Base-by-base conservation (phyloP, 1,140 invertebrate genomes). In the Wasmannia auropunctata region DNA sequence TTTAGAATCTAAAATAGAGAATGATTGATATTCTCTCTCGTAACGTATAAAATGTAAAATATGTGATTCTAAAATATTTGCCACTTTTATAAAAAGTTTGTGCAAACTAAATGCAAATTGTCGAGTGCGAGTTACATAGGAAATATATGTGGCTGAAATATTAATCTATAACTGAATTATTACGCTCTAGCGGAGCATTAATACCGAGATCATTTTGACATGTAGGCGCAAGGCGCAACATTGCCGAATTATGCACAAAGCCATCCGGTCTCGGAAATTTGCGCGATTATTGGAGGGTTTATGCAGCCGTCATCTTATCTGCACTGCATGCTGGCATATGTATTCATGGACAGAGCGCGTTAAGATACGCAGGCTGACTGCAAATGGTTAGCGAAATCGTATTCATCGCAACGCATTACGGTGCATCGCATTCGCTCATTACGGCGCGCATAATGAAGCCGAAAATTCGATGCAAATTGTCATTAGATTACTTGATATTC, bases 281-380 rank as follows among this genome's bases (percentile, higher is more conserved):
- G 79, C 31, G 65, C 67, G 51, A 81, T 80, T 65, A 87, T 76
- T 77, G 58, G 56, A 70, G 77, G 49, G 14, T 89, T 67, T 88
- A 91, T 86, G 80, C 87, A 63, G 77, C 85, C 74, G 10, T 49
- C 72, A 76, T 16, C 81, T 90, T 84, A 90, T 76, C 51, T 87
- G 34, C 43, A n/a, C 49, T 22, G 56, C 28, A 60, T 69, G 74
- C 46, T 31, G 60, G 74, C 90, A 88, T 86, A 90, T 88, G 90
- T 91, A 91, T 91, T 91, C 91, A 91, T 91, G 90, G 77, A 90
- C 80, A 65, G 88, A 46, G 79, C 49, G 43, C 65, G 70, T 90
- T 85, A 86, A 90, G 86, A 80, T 89, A 56, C 74, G 62, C 58
- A 22, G 31, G 28, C 25, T 19, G 51, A 58, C 49, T 86, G 79